A percentile compares a stretch with the other conserved stretches of the same genome.
phyloP scores from a whole-genome alignment of 2,888 invertebrate species.

The Venusia cambrica region DNA sequence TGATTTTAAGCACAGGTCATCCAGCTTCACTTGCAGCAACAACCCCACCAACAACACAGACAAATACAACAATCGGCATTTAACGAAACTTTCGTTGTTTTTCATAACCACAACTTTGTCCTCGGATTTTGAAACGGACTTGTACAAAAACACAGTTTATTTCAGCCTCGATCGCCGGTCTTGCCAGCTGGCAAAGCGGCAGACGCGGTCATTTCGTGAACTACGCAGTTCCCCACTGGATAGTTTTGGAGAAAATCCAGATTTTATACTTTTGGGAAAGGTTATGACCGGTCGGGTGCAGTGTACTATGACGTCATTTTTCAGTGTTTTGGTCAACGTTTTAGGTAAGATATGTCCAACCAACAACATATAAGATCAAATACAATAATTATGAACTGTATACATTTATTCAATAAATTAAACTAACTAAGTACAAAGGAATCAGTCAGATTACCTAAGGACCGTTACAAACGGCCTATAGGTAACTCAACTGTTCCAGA shows the following conservation, averaged over 20 bases:
- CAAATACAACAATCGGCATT: constrained; percentile 31
- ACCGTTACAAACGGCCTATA: too few species aligned
- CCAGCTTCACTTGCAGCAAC: constrained; percentile 35
- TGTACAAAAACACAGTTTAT: constrained; percentile 10
- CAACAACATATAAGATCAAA: too few species aligned
- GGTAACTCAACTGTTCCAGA: too few species aligned
- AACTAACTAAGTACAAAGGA: too few species aligned
- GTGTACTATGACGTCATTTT: constrained; percentile 8
- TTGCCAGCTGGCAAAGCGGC: constrained; percentile 35
- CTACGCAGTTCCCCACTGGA: constrained; percentile 26
- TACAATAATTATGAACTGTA: too few species aligned
- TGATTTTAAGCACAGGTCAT: constrained; percentile 12
- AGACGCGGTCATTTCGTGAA: constrained; percentile 16
- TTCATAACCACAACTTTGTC: constrained; percentile 29
- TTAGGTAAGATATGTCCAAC: constrained; percentile 2
- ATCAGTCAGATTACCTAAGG: too few species aligned
- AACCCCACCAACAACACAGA: constrained; percentile 32
- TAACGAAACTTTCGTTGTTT: constrained; percentile 24
- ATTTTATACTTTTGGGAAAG: constrained; percentile 13
- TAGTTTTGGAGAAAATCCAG: constrained; percentile 34
- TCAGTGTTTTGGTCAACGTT: constrained; percentile 4
- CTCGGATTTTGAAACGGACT: constrained; percentile 1
- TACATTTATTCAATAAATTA: too few species aligned
- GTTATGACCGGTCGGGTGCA: constrained; percentile 5
- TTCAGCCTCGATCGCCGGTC: constrained; percentile 20